Evolutionary conservation across 2,888 invertebrate species (phyloP), one percentile per base, ranked within the genome.

Genomic region (Melitaea athalia): DNA sequence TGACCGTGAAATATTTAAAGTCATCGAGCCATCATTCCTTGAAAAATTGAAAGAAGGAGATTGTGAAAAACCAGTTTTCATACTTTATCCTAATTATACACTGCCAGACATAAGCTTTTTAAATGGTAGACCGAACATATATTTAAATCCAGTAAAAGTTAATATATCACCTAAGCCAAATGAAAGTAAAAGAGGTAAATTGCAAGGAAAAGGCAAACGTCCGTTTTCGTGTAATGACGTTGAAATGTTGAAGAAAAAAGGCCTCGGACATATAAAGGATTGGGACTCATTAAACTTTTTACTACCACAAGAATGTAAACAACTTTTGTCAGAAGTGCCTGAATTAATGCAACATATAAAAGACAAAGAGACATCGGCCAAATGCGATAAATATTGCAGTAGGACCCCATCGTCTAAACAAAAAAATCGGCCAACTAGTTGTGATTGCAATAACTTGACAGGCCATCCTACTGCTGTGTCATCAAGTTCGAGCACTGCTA

Each of bases 281-380:
- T 99, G 98, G 98, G 97, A 98, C 79, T 98, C 98, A 0, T 91
- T 99, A 63, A 97, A 97, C 78, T 96, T 98, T 75, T 93, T 99
- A 61, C 88, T 99, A 72, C 99, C 99, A 5, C 92, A 94, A 74
- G 98, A 99, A 85, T 97, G 96, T 83, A 94, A 95, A 73, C 95
- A 96, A 80, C 94, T 97, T 74, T 85, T 98, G 62, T 94, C 95
- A 15, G 96, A 97, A 84, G 94, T 97, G 79, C 97, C 97, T 8
- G 97, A 97, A 89, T 91, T 97, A 59, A 93, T 95, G 74, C 94
- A 94, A 77, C 94, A 95, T 76, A 87, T 95, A 50, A 95, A 94
- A 79, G 90, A 93, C 59, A 93, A 91, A 75, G 94, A 94, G 73
- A 78, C 76, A 17, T 68, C 76, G 11, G 88, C 86, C 76, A 89